Evolutionary conservation across 1,140 invertebrate species (phyloP).

Genomic region (Psilanteris sp.): DNA sequence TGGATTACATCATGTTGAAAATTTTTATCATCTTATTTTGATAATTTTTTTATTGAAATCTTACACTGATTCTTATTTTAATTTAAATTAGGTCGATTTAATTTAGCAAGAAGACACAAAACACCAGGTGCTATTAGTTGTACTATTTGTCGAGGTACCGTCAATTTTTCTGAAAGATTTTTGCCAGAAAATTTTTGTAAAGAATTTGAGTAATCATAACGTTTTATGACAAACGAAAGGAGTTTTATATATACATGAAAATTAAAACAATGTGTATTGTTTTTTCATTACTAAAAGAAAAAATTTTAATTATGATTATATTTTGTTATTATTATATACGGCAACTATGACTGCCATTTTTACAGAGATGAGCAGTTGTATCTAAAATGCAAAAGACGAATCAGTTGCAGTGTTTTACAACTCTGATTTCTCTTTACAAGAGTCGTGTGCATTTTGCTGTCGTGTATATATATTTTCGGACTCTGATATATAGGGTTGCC

Average conservation of each 20-base stretch:
- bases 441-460: no score
- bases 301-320: conserved; percentile 6
- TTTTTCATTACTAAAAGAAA: background rate
- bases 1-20: conserved; percentile 10
- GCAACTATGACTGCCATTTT: no score
- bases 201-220: conserved; percentile 31
- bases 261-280: conserved; percentile 1
- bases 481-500: no score
- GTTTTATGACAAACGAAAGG: conserved; percentile 33
- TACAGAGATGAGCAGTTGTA: conserved; percentile 37
- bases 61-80: no score
- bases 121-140: conserved; percentile 55
- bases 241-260: conserved; percentile 52
- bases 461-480: no score
- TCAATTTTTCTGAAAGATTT: conserved; percentile 46
- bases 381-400: no score
- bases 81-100: no score
- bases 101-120: conserved; percentile 1
- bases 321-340: conserved; percentile 6
- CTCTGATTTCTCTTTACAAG: no score
- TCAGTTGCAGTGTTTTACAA: no score
- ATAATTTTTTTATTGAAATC: no score
- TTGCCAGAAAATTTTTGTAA: conserved; percentile 57
- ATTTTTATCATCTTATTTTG: no score
- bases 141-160: conserved; percentile 27